Percentiles rank a stretch among this genome's conserved stretches.
These are phyloP conservation scores for Sylvia atricapilla DNA, from an alignment of 2,113 vertebrate species.

Conservation along the genomic window DNA sequence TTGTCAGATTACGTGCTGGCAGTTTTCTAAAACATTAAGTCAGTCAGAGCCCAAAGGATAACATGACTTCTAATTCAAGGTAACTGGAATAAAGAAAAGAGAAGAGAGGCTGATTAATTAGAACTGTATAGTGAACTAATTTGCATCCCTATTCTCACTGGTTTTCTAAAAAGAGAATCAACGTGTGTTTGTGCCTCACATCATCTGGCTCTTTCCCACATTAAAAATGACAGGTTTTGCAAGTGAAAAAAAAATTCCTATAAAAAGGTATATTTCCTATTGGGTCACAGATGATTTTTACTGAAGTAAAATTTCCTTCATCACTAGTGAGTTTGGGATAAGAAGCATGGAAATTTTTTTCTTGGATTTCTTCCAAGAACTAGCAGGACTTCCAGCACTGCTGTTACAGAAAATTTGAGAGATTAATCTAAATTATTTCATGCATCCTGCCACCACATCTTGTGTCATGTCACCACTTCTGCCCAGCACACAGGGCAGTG, in stretches of 20 bases:
- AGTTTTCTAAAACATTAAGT: constrained; percentile 32
- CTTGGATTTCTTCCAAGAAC: constrained; percentile 28
- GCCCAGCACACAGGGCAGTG: not conserved
- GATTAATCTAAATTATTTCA: constrained; percentile 16
- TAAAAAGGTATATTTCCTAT: constrained; percentile 24
- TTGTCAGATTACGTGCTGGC: not conserved
- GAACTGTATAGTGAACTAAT: constrained; percentile 58
- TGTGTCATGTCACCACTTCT: not conserved
- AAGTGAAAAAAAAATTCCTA: constrained; percentile 21
- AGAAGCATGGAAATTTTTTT: constrained; percentile 23
- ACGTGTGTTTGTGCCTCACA: constrained; percentile 21
- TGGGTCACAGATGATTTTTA: constrained; percentile 14
- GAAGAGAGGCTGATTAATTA: constrained; percentile 57
- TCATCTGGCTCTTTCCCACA: constrained; percentile 20
- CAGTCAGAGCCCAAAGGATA: constrained; percentile 57
- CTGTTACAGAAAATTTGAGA: not conserved
- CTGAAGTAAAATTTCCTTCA: constrained; percentile 21
- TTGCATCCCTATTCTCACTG: constrained; percentile 66
- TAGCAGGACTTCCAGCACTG: not conserved
- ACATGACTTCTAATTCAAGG: constrained; percentile 63
- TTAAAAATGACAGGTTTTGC: constrained; percentile 21
- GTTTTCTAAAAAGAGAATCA: constrained; percentile 63
- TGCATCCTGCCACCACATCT: not conserved
- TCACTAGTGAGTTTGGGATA: not conserved
- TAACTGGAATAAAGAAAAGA: constrained; percentile 57